phyloP scores from a whole-genome alignment of 2,888 invertebrate genomes.

The Uropetala carovei region DNA sequence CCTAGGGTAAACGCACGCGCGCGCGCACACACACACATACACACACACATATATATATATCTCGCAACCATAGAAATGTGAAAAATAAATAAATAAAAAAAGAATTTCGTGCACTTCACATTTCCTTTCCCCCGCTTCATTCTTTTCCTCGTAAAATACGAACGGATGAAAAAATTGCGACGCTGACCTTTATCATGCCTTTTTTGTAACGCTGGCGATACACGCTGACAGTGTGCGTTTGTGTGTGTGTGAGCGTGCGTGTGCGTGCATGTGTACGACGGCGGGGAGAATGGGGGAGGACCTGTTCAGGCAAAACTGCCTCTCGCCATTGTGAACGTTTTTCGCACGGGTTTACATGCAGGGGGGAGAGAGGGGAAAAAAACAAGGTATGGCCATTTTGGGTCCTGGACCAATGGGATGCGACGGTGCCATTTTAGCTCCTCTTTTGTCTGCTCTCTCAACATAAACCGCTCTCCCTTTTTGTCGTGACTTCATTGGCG shows the following conservation, averaged over 20 bases:
- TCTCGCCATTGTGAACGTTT: not conserved
- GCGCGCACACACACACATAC: too few species aligned
- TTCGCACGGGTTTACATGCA: not conserved
- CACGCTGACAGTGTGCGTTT: not conserved
- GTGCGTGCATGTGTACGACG: too few species aligned
- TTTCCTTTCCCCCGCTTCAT: not conserved
- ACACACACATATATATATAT: too few species aligned
- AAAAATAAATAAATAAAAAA: conserved; percentile 5
- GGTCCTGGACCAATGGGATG: not conserved
- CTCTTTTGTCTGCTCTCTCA: not conserved
- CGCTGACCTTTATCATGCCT: not conserved
- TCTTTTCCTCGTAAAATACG: too few species aligned
- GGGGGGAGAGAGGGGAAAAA: not conserved
- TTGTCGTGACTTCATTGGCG: not conserved
- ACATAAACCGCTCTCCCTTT: not conserved
- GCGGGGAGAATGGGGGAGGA: not conserved
- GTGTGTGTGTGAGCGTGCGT: too few species aligned
- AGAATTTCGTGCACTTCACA: not conserved
- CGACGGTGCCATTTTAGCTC: not conserved
- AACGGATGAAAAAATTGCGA: not conserved
- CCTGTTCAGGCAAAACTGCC: not conserved
- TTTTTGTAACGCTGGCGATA: not conserved
- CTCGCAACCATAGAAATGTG: too few species aligned
- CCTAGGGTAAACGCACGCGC: too few species aligned
- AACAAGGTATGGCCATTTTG: not conserved